Base-by-base conservation (phyloP, 2,113 vertebrate genomes). In the Platichthys flesus region DNA sequence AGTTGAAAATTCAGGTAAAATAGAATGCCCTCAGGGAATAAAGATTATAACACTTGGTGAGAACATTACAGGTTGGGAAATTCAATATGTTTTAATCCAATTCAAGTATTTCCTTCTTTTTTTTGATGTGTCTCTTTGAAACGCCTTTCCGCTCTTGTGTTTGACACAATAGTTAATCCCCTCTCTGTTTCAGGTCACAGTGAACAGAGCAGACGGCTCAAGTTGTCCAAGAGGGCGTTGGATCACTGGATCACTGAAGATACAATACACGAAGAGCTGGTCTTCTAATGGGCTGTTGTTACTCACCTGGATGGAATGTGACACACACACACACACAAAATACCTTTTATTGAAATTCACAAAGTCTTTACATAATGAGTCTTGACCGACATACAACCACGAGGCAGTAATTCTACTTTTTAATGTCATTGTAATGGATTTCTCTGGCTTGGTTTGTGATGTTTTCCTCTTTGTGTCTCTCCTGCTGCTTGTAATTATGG, bases 281-380 rank as follows among this genome's bases (percentile, higher is more conserved):
- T 84, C 81, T 82, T 86, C 69, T 79, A 64, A 76, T 23, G 71
- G 21, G 26, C 31, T 69, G 61, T 78, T 83, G 75, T 35, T 35
- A 85, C 61, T 90, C 88, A 90, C 81, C 87, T 89, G 76, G 49
- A 76, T 83, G 89, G 89, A 88, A 91, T 89, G 88, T 81, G 58
- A 63, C 49, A 42, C 3, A 71, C 71, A 52, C 65, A 14, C 76
- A 66, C 72, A 59, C 40, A 42, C 28, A 31, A 5, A 31, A 31
- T 31, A 31, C 28, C 28, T 31, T 31, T 31, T 31, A 7, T 6
- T 31, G 28, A 31, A 6, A 31, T 31, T 54, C 13, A 45, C 62
- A 28, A 45, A 68, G 40, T 12, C 7, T n/a, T 52, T 52, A 3
- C 18, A 9, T 9, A 16, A 16, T 47, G 13, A 16, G 4, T 15